Percentiles rank a stretch among this genome's conserved stretches.
Evolutionary conservation across 2,113 vertebrate species (phyloP).

Genomic region (Butastur rufipennis): DNA sequence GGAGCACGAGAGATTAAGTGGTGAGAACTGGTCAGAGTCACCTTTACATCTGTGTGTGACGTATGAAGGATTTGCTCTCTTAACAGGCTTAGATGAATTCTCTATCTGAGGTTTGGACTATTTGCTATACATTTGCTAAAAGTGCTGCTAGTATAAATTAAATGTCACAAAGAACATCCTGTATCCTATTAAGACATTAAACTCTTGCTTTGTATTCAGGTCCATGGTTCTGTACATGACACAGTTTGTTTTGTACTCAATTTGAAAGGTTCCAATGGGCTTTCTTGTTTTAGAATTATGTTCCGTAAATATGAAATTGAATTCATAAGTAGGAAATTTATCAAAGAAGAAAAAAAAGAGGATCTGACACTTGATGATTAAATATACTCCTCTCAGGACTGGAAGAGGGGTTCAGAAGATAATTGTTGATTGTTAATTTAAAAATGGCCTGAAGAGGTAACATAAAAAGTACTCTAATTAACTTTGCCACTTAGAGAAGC

Average conservation of each 20-base stretch:
- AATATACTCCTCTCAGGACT: not conserved
- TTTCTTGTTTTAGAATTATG: not conserved
- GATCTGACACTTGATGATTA: not conserved
- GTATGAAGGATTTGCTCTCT: not conserved
- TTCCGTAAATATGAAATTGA: not conserved
- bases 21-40: not conserved
- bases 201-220: not conserved
- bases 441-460: slow-evolving; percentile 9
- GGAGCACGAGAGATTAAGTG: not conserved
- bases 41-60: not conserved
- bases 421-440: slow-evolving; percentile 11
- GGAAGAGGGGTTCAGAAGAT: not conserved
- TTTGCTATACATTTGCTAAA: not conserved
- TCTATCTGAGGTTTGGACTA: not conserved
- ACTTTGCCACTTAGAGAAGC: not conserved
- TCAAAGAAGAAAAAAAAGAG: not conserved
- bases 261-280: not conserved
- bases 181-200: not conserved
- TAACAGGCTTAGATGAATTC: not conserved
- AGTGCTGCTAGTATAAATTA: not conserved
- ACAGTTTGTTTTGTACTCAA: not conserved
- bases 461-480: not conserved
- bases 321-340: not conserved
- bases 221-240: not conserved
- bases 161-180: not conserved